Percentiles rank a stretch among this genome's conserved stretches.
These are phyloP conservation scores for Arion vulgaris DNA, from an alignment of 1,140 invertebrate genomes.

Conservation along the genomic window DNA sequence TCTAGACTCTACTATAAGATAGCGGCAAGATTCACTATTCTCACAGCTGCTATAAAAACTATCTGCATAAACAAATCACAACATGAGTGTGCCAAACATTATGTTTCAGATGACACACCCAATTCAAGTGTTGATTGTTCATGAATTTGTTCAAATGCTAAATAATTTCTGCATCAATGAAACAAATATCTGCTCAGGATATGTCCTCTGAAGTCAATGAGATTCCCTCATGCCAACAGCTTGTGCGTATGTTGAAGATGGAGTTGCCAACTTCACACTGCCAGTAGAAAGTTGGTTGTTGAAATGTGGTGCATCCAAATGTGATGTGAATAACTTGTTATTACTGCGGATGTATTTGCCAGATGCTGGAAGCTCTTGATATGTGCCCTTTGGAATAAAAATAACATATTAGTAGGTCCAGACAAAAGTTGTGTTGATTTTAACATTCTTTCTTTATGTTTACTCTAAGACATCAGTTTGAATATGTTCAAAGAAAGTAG, in stretches of 20 bases:
- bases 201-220: neutral
- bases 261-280: conserved; percentile 14
- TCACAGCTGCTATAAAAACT: neutral
- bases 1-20: neutral
- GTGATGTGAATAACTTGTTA: neutral
- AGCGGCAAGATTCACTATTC: neutral
- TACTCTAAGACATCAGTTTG: no score
- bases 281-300: conserved; percentile 23
- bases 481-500: no score
- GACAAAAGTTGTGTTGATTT: no score
- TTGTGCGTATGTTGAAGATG: conserved; percentile 36
- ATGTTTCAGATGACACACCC: neutral
- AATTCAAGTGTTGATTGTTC: no score
- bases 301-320: conserved; percentile 20
- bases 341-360: neutral
- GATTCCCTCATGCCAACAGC: conserved; percentile 32
- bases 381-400: neutral
- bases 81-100: neutral
- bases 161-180: neutral
- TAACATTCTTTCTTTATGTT: no score
- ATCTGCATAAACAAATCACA: neutral
- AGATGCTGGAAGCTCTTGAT: neutral
- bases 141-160: neutral
- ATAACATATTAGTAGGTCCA: neutral
- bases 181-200: neutral